Base-by-base conservation (phyloP, 2,888 invertebrate species). In the Apeira syringaria region DNA sequence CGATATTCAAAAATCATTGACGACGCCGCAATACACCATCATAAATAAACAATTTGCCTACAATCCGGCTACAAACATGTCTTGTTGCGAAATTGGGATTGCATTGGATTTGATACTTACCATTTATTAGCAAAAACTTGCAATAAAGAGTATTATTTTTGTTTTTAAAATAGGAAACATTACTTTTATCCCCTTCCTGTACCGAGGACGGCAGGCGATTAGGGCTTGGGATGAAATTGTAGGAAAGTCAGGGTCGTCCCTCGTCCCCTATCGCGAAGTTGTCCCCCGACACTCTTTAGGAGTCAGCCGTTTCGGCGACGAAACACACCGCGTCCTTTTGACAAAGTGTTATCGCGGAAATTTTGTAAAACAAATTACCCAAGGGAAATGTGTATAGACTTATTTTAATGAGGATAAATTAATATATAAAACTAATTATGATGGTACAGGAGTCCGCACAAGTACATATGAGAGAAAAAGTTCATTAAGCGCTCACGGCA, bases 211-310 rank as follows among this genome's bases (percentile, higher is more conserved):
- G 51, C 49, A 43, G 41, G 48, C 50, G 50, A 56, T 56, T 56
- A 56, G 50, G 45, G 34, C 52, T 42, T 48, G 42, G 46, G 46
- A 41, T 48, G 44, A 37, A 50, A 47, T 50, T 47, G 47, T 48
- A 49, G 48, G 34, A 31, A 42, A 42, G 47, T 54, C 38, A 48
- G 54, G 44, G 47, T 46, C 49, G 41, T 29, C 34, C 38, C 38
- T 46, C 49, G 41, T 29, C 34, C 38, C 38, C 44, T 39, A 49
- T 43, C 46, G 42, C 40, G 40, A 36, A 45, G 42, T 54, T 44
- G 39, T 48, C 47, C 47, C 44, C 35, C 39, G 52, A 41, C 52
- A 47, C 45, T 50, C 45, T 51, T 56, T 53, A 53, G 53, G 50
- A 35, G 33, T 37, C 42, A 42, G 41, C 43, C 44, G 45, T 45